Evolutionary conservation across 1,140 invertebrate genomes (phyloP), one percentile per base, ranked within the genome.

Genomic region (Drosophila sp.): DNA sequence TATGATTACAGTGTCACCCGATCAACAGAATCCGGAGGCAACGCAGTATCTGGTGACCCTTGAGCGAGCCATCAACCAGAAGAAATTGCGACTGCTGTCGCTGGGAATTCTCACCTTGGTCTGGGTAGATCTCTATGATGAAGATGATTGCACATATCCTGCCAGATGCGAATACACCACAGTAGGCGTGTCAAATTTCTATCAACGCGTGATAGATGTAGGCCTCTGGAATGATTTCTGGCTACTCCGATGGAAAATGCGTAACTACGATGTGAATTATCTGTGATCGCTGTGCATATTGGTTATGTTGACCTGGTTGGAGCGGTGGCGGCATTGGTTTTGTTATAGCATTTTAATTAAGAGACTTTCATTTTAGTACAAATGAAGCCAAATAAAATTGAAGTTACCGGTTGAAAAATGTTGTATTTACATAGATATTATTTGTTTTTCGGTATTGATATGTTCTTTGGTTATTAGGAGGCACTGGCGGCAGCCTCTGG

Each of bases 171-270:
- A 94, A 40, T 96, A 97, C 80, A 92, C 96, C 29, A 93, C 95
- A 86, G 95, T 96, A 3, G 84, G 92, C 76, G 94, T 93, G 74
- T 61, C 94, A 4, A 94, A 93, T 35, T 94, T 95, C 81, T 85
- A 94, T 67, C 84, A 94, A 76, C 93, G 95, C 77, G 94, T 97
- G 69, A 91, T 97, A 30, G 97, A 98, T 91, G 90, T 97, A 68
- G 97, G 97, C 4, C 94, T 97, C 77, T 93, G 96, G 86, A 95
- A 95, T 65, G 93, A 93, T 65, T 97, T 96, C 95, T 95, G 95
- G 94, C 93, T 95, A 63, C 92, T 96, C 29, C 93, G 94, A 54
- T 93, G 94, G 74, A 95, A 95, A 90, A 96, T 96, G 94, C 93
- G 92, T 56, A 95, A 97, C 92, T 97, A 95, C 93, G 96, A 97